Evolutionary conservation across 2,888 invertebrate species (phyloP), one percentile per base, ranked within the genome.

Genomic region (Sialis lutaria): DNA sequence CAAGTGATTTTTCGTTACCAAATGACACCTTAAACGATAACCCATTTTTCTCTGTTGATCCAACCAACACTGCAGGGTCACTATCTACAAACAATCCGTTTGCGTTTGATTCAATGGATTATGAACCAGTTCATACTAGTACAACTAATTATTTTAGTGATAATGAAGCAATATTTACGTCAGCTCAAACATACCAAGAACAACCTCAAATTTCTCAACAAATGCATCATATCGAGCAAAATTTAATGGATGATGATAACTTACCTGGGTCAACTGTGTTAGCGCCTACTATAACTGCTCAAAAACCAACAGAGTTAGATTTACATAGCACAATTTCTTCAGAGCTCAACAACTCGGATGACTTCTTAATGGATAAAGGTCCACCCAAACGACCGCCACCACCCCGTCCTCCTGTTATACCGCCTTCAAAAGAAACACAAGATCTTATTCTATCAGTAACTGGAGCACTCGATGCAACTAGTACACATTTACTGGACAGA

Each of bases 391-490:
- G 60, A 47, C 63, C 63, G 6, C 67, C 65, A 8, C 59, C 58
- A 9, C 59, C 62, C 10, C 67, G 69, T 31, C 72, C 72, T 6
- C 67, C 70, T 34, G 67, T 72, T 9, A 73, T 73, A 37, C 67
- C 73, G 1, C 60, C 72, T 3, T 78, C 82, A 0, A 75, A 80
- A 51, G 84, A 86, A 63, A 90, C 90, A 0, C 86, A 89, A 67
- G 86, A 88, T 58, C 68, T 91, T 22, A 80, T 90, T 43, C 73
- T 83, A 53, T 85, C 84, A 33, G 89, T 90, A 1, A 88, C 90
- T 35, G 89, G 86, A 2, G 87, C 86, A 48, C 78, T 90, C 79
- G 88, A 91, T 58, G 85, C 86, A 44, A 85, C 88, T 0, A 89
- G 89, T 55, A 82, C 84, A 4, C 82, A 87, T 58, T 67, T 91